Evolutionary conservation across 2,888 invertebrate species (phyloP).

Genomic region (Acronicta aceris): DNA sequence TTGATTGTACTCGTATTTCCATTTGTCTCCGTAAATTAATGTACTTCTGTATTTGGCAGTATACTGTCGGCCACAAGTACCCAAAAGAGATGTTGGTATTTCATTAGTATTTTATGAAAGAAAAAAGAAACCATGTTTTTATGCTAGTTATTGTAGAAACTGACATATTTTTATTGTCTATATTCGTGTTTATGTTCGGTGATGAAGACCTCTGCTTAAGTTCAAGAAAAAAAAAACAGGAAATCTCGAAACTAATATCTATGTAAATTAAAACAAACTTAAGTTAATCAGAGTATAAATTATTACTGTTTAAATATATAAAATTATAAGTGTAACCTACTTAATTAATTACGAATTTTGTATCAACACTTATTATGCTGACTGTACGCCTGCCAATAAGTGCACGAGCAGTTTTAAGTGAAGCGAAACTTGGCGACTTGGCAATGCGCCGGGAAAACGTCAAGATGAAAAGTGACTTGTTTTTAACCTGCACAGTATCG

Average conservation of each 20-base stretch:
- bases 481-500: constrained; percentile 5
- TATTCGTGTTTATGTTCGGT: no score
- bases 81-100: neutral
- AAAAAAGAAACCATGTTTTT: no score
- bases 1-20: constrained; percentile 24
- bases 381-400: constrained; percentile 7
- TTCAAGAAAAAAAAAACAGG: no score
- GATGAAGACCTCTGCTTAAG: no score
- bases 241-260: no score
- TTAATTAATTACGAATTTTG: neutral
- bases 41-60: neutral
- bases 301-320: no score
- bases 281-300: no score
- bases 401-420: constrained; percentile 17
- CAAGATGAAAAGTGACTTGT: constrained; percentile 17
- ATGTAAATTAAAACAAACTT: no score
- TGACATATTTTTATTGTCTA: no score
- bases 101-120: no score
- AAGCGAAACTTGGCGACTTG: constrained; percentile 12
- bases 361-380: constrained; percentile 6
- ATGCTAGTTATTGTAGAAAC: no score
- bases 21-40: constrained; percentile 13
- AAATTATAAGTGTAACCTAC: no score
- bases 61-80: neutral
- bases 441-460: constrained; percentile 20